A percentile compares a stretch with the other conserved stretches of the same genome.
These are phyloP conservation scores for Alauda arvensis DNA, from an alignment of 2,797 vertebrate genomes.

Conservation along the genomic window DNA sequence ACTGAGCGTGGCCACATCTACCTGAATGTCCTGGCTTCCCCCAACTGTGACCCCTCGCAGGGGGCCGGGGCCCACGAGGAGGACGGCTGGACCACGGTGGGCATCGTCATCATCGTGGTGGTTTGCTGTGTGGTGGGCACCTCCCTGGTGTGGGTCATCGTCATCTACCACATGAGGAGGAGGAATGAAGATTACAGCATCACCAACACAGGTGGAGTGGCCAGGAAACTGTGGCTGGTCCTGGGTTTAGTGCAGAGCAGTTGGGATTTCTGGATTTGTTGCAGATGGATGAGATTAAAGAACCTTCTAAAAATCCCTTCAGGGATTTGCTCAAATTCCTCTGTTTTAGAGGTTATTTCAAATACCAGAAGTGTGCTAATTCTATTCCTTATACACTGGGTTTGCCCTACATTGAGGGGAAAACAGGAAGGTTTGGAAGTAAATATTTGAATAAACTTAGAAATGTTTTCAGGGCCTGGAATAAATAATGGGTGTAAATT, in stretches of 20 bases:
- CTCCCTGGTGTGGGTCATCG: constrained; percentile 82
- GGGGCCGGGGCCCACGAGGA: constrained; percentile 65
- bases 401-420: neutral
- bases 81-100: constrained; percentile 79
- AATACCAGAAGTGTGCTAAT: neutral
- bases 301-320: neutral
- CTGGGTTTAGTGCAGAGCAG: neutral
- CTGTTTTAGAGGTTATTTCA: neutral
- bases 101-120: constrained; percentile 82
- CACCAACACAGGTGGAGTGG: constrained; percentile 74
- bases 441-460: neutral
- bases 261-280: neutral
- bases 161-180: constrained; percentile 85
- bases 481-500: neutral
- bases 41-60: constrained; percentile 77
- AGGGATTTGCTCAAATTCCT: neutral
- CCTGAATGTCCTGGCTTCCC: constrained; percentile 75
- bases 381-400: neutral
- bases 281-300: neutral
- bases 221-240: neutral
- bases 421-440: neutral
- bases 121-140: constrained; percentile 84
- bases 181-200: constrained; percentile 83
- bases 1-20: constrained; percentile 82
- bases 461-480: neutral